A percentile compares a stretch with the other conserved stretches of the same genome.
Conservation (phyloP, 2,888 invertebrate species). For the Brachylomia viminalis region DNA sequence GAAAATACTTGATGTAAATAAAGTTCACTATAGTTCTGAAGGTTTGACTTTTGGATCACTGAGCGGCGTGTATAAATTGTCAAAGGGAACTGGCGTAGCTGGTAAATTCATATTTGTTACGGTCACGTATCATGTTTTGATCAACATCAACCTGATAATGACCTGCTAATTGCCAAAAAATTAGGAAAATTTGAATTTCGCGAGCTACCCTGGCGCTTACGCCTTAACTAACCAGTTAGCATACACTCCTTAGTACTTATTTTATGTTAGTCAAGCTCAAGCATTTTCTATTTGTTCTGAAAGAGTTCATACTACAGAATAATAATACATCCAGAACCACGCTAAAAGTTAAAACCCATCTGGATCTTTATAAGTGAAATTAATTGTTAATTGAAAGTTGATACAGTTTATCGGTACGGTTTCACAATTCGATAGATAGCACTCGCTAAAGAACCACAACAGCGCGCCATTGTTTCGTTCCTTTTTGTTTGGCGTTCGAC, state of each 20-base stretch:
- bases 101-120: not conserved
- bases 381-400: conserved; percentile 67
- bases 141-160: not conserved
- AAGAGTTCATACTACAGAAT: not conserved
- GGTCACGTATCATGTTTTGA: too few species aligned
- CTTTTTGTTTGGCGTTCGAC: conserved; percentile 38
- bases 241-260: not conserved
- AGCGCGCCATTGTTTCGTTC: conserved; percentile 39
- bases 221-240: not conserved
- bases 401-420: conserved; percentile 63
- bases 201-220: not conserved
- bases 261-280: not conserved
- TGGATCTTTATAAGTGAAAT: conserved; percentile 30
- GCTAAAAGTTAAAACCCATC: conserved; percentile 21
- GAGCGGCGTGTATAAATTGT: not conserved
- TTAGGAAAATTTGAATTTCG: not conserved
- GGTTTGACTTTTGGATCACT: not conserved
- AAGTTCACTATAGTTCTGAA: not conserved
- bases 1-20: conserved; percentile 16
- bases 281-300: not conserved
- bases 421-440: conserved; percentile 64
- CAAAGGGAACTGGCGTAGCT: conserved; percentile 9
- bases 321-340: conserved; percentile 14
- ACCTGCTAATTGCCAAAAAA: not conserved
- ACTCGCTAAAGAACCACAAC: conserved; percentile 60